phyloP scores from a whole-genome alignment of 1,140 invertebrate species.

The Drusus annulatus region DNA sequence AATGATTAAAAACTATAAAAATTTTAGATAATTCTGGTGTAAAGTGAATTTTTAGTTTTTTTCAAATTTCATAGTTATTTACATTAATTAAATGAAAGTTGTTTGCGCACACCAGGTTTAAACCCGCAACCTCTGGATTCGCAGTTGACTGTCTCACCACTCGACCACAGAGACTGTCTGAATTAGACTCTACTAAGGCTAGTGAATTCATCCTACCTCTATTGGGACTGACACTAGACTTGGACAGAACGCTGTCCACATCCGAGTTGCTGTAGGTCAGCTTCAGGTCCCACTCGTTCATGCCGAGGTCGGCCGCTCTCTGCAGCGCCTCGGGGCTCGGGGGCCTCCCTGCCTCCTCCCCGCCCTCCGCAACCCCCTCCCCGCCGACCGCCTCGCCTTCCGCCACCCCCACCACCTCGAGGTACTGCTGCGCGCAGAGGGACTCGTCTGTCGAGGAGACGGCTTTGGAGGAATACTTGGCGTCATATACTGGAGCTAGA shows the following conservation, averaged over 20 bases:
- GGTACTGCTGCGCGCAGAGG: constrained; percentile 41
- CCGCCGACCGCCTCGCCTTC: neutral
- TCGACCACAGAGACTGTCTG: no score
- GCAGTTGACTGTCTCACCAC: no score
- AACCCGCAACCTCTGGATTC: no score
- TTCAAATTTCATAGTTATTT: no score
- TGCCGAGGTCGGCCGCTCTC: constrained; percentile 34
- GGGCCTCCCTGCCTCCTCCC: neutral
- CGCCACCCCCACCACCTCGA: neutral
- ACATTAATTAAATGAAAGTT: no score
- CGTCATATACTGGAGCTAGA: constrained; percentile 44
- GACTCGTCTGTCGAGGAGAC: constrained; percentile 49
- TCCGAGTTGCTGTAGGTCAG: constrained; percentile 42
- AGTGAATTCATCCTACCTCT: constrained; percentile 33
- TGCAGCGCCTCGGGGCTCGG: constrained; percentile 23
- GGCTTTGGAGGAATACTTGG: constrained; percentile 47
- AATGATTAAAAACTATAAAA: no score
- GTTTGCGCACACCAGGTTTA: no score
- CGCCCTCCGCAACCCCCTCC: neutral
- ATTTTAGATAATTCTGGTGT: no score
- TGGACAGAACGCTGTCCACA: constrained; percentile 49
- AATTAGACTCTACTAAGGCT: no score
- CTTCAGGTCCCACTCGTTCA: constrained; percentile 54
- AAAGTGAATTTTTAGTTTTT: no score
- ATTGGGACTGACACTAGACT: constrained; percentile 45